A percentile compares a stretch with the other conserved stretches of the same genome.
Conservation (phyloP, 2,888 invertebrate species). For the Philereme vetulata region DNA sequence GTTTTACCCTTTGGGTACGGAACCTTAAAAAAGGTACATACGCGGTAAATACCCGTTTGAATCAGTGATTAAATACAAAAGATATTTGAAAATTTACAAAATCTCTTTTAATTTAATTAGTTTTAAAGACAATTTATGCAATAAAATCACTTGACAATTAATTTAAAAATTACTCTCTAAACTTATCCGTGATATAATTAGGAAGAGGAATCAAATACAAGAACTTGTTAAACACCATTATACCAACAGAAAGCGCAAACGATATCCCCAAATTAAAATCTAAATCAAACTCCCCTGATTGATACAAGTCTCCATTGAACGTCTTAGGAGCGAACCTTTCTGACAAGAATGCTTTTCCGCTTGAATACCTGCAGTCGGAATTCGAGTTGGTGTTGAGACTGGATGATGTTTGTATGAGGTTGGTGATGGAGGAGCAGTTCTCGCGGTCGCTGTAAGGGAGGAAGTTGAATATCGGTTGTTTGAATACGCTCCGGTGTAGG, state of each 20-base stretch:
- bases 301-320: constrained; percentile 81
- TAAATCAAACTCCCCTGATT: constrained; percentile 85
- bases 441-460: constrained; percentile 78
- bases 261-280: constrained; percentile 92
- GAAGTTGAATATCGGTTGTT: constrained; percentile 79
- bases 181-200: constrained; percentile 93
- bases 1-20: no score
- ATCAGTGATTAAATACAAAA: no score
- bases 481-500: constrained; percentile 88
- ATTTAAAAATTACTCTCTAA: constrained; percentile 84
- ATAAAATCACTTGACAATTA: no score
- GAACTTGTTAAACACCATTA: constrained; percentile 92
- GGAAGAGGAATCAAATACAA: constrained; percentile 94
- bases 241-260: constrained; percentile 91
- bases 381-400: constrained; percentile 78
- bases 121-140: no score
- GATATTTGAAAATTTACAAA: no score
- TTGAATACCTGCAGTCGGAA: constrained; percentile 86
- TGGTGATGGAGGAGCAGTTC: constrained; percentile 82
- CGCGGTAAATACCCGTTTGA: no score
- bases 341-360: constrained; percentile 88
- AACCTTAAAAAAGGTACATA: no score
- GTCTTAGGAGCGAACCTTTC: constrained; percentile 87
- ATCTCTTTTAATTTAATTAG: no score
- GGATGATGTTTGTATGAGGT: constrained; percentile 80